Conservation (phyloP, 2,888 invertebrate species). For the Entomobrya proxima region DNA sequence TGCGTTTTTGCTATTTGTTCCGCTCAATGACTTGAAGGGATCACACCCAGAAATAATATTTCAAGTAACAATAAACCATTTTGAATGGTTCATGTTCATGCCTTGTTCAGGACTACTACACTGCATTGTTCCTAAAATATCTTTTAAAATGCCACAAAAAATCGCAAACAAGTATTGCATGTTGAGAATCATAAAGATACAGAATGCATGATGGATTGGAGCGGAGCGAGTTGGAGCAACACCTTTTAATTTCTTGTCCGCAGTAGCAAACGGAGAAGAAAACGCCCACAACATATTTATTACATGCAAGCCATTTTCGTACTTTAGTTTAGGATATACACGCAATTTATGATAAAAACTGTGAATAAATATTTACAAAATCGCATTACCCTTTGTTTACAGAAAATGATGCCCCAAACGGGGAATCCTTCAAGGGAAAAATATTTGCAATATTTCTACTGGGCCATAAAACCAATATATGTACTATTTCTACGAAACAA, state of each 20-base stretch:
- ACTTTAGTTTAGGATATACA: no score
- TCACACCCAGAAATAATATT: constrained; percentile 37
- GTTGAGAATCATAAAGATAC: background rate
- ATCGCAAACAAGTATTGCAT: background rate
- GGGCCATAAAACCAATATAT: background rate
- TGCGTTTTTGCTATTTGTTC: constrained; percentile 25
- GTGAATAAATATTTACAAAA: no score
- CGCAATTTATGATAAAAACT: no score
- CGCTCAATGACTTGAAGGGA: constrained; percentile 33
- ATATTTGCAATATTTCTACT: constrained; percentile 4
- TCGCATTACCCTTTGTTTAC: background rate
- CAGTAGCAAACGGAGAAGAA: background rate
- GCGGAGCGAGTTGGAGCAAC: background rate
- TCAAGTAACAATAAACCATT: background rate
- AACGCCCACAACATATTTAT: background rate
- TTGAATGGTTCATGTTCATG: background rate
- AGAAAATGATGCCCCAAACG: background rate
- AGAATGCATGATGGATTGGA: background rate
- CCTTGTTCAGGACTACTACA: background rate
- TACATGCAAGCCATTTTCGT: background rate
- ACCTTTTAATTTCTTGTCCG: constrained; percentile 17
- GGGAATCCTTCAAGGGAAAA: background rate
- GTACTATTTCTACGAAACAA: background rate
- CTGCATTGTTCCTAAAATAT: constrained; percentile 15
- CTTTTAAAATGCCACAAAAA: constrained; percentile 2